Percentiles rank a stretch among this genome's conserved stretches.
Conservation (phyloP, 2,797 vertebrate species). For the Protonibea diacanthus region DNA sequence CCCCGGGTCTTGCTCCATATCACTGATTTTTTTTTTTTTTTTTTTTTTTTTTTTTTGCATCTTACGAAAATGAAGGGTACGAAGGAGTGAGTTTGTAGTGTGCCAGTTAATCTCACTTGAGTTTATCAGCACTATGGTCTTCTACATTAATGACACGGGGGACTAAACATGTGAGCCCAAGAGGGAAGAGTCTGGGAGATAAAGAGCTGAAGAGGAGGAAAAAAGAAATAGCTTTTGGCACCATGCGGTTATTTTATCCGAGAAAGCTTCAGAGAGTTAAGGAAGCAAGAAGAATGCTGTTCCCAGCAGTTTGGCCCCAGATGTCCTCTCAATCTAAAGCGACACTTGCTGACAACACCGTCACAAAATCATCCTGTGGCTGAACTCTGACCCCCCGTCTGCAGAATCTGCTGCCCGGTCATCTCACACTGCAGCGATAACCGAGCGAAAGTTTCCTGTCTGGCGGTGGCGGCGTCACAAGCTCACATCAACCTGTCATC, state of each 20-base stretch:
- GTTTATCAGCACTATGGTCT: constrained; percentile 64
- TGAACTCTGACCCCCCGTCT: constrained; percentile 57
- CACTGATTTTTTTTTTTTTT: constrained; percentile 20
- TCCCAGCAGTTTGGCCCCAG: constrained; percentile 45
- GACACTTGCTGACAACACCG: constrained; percentile 65
- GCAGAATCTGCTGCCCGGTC: constrained; percentile 47
- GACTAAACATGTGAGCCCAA: constrained; percentile 54
- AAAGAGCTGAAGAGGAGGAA: constrained; percentile 44
- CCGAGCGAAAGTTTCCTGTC: constrained; percentile 31
- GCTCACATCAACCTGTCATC: constrained; percentile 51
- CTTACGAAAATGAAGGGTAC: constrained; percentile 32
- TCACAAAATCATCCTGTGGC: constrained; percentile 54
- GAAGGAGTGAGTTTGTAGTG: constrained; percentile 39
- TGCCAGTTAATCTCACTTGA: constrained; percentile 57
- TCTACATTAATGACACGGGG: constrained; percentile 53
- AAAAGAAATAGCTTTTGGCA: constrained; percentile 66
- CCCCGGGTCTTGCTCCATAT: constrained; percentile 60
- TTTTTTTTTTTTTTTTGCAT: constrained; percentile 34
- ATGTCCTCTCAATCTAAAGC: constrained; percentile 69
- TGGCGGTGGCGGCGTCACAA: constrained; percentile 35
- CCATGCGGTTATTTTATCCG: constrained; percentile 34
- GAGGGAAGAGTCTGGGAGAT: constrained; percentile 51
- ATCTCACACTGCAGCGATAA: constrained; percentile 22
- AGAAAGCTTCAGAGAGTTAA: constrained; percentile 41
- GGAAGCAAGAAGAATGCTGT: constrained; percentile 40